Base-by-base conservation (phyloP, 2,888 invertebrate genomes). In the Eubasilissa splendida region DNA sequence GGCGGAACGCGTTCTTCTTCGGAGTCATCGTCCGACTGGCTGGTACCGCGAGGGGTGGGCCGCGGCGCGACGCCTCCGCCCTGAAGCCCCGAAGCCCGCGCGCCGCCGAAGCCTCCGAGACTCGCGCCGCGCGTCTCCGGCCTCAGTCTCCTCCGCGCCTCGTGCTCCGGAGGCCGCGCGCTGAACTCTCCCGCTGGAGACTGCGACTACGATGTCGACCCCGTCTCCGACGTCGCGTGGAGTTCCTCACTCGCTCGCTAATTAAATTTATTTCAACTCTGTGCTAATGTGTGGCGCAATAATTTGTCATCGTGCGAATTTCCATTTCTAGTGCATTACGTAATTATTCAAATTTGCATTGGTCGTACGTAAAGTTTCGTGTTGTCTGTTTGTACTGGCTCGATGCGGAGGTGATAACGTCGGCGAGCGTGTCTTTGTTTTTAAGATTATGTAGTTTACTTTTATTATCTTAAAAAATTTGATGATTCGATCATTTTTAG, bases 261-360 rank as follows among this genome's bases (percentile, higher is more conserved):
- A 31, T 63, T 63, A 14, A 9, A 14, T 22, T 22, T 50, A n/a
- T 59, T 52, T 75, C 60, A 14, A 50, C 60, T 59, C 52, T 59
- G 56, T 12, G 52, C 56, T 14, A 52, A 73, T 33, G 50, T 56
- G 42, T 73, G 71, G 33, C 58, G 71, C n/a, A 58, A 73, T 58
- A 68, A 52, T 33, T 60, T 60, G 42, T 58, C 53, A 5, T 73
- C 31, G 71, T 56, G 71, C 56, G 58, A 73, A 73, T 73, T 56
- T 73, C 9, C 54, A 73, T 56, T 58, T 33, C 52, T 33, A 56
- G 71, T 73, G 71, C n/a, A 54, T 73, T 73, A 58, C 71, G 71
- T 73, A 73, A 73, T 73, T 73, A 73, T 73, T 73, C 4, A 54
- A 73, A 73, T 11, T 54, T 56, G 11, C 56, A n/a, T 73, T 73